Evolutionary conservation across 2,113 vertebrate species (phyloP).

Genomic region (Pandion haliaetus): DNA sequence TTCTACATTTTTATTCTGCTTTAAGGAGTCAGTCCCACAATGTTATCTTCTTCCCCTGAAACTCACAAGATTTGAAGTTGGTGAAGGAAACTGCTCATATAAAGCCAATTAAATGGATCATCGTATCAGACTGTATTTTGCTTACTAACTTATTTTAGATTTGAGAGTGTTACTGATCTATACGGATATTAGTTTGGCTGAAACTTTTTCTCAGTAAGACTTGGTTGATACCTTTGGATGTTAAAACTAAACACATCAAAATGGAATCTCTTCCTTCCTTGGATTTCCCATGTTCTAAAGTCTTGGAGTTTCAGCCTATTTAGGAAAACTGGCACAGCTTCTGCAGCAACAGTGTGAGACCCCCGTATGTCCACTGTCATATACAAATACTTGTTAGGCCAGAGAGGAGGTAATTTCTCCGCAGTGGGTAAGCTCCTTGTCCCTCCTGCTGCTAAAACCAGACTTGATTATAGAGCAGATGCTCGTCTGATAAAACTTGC

Average conservation of each 20-base stretch:
- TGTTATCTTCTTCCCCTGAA: background rate
- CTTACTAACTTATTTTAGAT: background rate
- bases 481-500: background rate
- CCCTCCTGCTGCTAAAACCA: background rate
- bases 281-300: background rate
- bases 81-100: background rate
- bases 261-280: background rate
- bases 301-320: background rate
- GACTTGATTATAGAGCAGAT: background rate
- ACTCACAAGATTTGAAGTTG: background rate
- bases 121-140: background rate
- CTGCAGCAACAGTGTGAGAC: background rate
- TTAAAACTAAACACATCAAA: background rate
- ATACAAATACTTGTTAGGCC: background rate
- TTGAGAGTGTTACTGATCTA: background rate
- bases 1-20: background rate
- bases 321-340: background rate
- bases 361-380: fast-evolving
- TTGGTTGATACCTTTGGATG: background rate
- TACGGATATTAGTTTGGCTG: background rate
- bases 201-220: background rate
- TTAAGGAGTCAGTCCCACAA: background rate
- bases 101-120: background rate
- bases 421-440: background rate
- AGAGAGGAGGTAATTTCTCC: background rate